A percentile compares a stretch with the other conserved stretches of the same genome.
These are phyloP conservation scores for Notechis scutatus DNA, from an alignment of 2,113 vertebrate genomes.

Conservation along the genomic window DNA sequence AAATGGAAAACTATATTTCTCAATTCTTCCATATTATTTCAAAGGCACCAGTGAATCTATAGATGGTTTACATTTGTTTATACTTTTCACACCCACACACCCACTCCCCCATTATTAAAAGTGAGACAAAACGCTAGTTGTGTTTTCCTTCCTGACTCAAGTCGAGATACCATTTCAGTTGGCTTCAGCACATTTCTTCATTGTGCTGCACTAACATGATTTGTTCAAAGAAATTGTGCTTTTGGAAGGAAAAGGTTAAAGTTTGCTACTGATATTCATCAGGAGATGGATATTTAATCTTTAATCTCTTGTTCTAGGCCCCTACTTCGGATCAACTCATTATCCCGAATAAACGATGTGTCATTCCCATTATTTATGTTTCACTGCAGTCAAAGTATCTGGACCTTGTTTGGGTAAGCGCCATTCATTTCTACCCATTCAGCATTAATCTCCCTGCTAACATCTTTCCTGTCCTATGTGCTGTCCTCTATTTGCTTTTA, in stretches of 20 bases:
- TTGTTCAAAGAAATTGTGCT: conserved; percentile 67
- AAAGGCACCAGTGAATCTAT: conserved; percentile 23
- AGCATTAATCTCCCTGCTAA: conserved; percentile 86
- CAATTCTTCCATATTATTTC: conserved; percentile 29
- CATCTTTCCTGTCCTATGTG: conserved; percentile 84
- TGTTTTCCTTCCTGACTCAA: conserved; percentile 36
- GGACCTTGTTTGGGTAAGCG: conserved; percentile 80
- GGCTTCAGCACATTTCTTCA: conserved; percentile 53
- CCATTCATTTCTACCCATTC: conserved; percentile 83
- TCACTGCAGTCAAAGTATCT: conserved; percentile 83
- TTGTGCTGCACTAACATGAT: conserved; percentile 49
- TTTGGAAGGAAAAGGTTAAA: conserved; percentile 87
- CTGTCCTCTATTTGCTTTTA: conserved; percentile 81
- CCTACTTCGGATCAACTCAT: conserved; percentile 86
- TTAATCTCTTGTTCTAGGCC: conserved; percentile 84
- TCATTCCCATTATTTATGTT: conserved; percentile 89
- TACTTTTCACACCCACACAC: not conserved
- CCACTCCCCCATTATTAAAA: conserved; percentile 29
- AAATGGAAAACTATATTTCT: conserved; percentile 42
- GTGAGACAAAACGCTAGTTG: not conserved
- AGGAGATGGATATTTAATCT: conserved; percentile 89
- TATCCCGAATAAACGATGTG: conserved; percentile 85
- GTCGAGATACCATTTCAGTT: conserved; percentile 48
- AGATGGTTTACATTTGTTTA: not conserved
- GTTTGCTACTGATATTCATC: conserved; percentile 85